A percentile compares a stretch with the other conserved stretches of the same genome.
These are phyloP conservation scores for Agonopterix subpropinquella DNA, from an alignment of 2,888 invertebrate species.

Conservation along the genomic window DNA sequence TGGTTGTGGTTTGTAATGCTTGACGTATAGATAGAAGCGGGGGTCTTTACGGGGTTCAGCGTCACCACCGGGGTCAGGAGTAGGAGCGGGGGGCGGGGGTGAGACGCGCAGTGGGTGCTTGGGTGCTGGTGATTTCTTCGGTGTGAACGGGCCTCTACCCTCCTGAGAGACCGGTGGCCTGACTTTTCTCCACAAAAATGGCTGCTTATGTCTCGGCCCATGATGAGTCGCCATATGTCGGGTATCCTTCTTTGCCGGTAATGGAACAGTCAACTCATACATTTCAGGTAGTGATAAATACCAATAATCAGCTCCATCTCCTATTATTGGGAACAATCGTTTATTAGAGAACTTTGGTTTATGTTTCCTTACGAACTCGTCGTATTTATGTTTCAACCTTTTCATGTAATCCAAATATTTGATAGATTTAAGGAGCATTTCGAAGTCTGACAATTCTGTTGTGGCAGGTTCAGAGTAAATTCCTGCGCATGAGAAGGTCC, in stretches of 20 bases:
- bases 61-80: constrained; percentile 22
- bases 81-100: constrained; percentile 34
- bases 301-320: constrained; percentile 65
- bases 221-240: constrained; percentile 46
- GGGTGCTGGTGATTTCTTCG: constrained; percentile 6
- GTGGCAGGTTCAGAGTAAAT: constrained; percentile 52
- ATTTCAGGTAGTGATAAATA: constrained; percentile 67
- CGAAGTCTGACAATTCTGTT: constrained; percentile 54
- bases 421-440: constrained; percentile 59
- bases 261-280: constrained; percentile 55
- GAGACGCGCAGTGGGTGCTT: constrained; percentile 4
- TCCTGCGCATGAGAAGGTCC: constrained; percentile 54
- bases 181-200: constrained; percentile 58
- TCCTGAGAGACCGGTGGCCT: constrained; percentile 25
- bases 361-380: constrained; percentile 61
- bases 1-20: constrained; percentile 58
- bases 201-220: constrained; percentile 47
- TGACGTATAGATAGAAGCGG: constrained; percentile 56
- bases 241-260: constrained; percentile 24
- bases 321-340: constrained; percentile 61
- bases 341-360: constrained; percentile 60
- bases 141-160: constrained; percentile 50
- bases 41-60: constrained; percentile 42
- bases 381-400: constrained; percentile 54
- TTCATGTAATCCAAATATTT: constrained; percentile 62